Conservation (phyloP, 2,888 invertebrate genomes). For the Latrodectus hesperus region DNA sequence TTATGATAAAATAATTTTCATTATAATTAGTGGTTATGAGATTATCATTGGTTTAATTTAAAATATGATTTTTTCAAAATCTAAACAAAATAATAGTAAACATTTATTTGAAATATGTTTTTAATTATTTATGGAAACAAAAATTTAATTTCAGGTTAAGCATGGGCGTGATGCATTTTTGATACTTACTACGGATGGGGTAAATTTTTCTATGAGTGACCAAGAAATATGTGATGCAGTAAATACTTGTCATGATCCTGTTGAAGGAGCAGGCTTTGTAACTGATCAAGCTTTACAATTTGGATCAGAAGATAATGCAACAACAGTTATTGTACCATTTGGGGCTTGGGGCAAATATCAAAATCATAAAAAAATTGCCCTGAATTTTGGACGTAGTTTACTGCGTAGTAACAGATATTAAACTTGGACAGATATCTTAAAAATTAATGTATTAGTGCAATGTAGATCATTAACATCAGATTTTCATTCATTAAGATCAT, state of each 20-base stretch:
- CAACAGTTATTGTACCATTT: conserved; percentile 77
- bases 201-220: conserved; percentile 76
- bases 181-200: conserved; percentile 77
- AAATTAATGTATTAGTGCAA: too few relatives aligned
- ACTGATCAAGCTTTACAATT: conserved; percentile 77
- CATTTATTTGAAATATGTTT: too few relatives aligned
- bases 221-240: conserved; percentile 77
- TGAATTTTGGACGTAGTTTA: conserved; percentile 70
- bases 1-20: too few relatives aligned
- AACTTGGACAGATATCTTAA: not conserved
- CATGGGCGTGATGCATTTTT: conserved; percentile 78
- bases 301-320: conserved; percentile 78
- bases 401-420: conserved; percentile 70
- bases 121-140: not conserved
- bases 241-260: conserved; percentile 75
- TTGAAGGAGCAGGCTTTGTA: conserved; percentile 76
- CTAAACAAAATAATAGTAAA: too few relatives aligned
- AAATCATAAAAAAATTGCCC: conserved; percentile 62
- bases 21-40: too few relatives aligned
- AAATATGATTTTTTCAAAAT: too few relatives aligned
- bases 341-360: conserved; percentile 76
- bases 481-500: too few relatives aligned
- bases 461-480: too few relatives aligned
- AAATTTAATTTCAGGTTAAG: conserved; percentile 73
- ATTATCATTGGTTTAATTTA: too few relatives aligned